Percentiles rank a stretch among this genome's conserved stretches.
phyloP scores from a whole-genome alignment of 2,888 invertebrate genomes.

The Tethea ocularis region DNA sequence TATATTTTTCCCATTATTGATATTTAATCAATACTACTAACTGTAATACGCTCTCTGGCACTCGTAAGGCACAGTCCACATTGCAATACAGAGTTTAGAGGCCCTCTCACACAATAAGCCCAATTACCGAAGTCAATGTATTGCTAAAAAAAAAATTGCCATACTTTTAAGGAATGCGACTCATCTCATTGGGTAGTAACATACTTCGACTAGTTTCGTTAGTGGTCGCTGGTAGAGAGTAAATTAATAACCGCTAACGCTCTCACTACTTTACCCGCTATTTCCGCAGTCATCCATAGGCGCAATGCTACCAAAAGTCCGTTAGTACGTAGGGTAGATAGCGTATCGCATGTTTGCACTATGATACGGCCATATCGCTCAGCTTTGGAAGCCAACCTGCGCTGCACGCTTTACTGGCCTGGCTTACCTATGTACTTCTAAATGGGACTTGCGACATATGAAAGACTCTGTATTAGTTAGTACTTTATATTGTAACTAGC shows the following conservation, averaged over 20 bases:
- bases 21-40: too few relatives aligned
- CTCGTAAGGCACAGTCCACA: too few relatives aligned
- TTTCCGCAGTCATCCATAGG: not conserved
- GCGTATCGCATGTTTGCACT: constrained; percentile 51
- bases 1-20: too few relatives aligned
- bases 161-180: too few relatives aligned
- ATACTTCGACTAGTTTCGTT: too few relatives aligned
- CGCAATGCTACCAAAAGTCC: constrained; percentile 11
- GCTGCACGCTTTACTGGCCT: constrained; percentile 16
- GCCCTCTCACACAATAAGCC: too few relatives aligned
- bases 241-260: not conserved
- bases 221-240: too few relatives aligned
- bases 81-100: too few relatives aligned
- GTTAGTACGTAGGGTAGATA: constrained; percentile 57
- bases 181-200: too few relatives aligned
- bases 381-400: constrained; percentile 52
- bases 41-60: too few relatives aligned
- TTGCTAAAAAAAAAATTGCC: too few relatives aligned
- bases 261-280: not conserved
- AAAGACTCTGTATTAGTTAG: not conserved
- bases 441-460: constrained; percentile 11
- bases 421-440: constrained; percentile 12
- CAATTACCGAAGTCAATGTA: too few relatives aligned
- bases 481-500: not conserved
- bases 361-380: constrained; percentile 46